These are phyloP conservation scores for Microtus richardsoni DNA, from an alignment of 2,113 vertebrate genomes.

Conservation along the genomic window DNA sequence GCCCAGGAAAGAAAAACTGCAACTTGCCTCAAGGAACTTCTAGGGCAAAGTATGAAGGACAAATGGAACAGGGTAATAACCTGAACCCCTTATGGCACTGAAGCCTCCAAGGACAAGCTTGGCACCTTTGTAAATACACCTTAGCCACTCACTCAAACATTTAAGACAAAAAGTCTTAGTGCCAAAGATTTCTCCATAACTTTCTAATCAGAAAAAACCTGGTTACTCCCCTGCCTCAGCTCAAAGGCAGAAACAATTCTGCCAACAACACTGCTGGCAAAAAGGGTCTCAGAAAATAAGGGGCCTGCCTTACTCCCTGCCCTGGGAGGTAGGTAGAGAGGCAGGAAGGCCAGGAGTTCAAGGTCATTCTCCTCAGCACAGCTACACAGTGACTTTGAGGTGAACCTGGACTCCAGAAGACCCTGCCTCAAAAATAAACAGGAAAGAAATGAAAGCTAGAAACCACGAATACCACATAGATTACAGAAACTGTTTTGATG, in stretches of 20 bases:
- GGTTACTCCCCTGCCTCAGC: not conserved
- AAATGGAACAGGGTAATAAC: conserved; percentile 29
- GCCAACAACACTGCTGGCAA: not conserved
- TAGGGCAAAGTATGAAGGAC: conserved; percentile 32
- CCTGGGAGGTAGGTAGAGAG: not conserved
- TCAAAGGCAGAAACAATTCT: conserved; percentile 27
- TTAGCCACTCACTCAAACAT: conserved; percentile 36
- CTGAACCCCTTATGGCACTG: conserved; percentile 4
- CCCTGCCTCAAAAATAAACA: not conserved
- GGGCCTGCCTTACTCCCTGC: not conserved
- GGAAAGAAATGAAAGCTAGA: not conserved
- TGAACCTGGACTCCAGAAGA: not conserved
- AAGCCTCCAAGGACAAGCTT: conserved; percentile 11
- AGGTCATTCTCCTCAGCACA: not conserved
- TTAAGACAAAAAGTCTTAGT: conserved; percentile 30
- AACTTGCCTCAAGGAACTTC: conserved; percentile 28
- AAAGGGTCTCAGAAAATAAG: not conserved
- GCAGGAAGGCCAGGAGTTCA: not conserved
- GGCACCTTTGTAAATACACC: conserved; percentile 8
- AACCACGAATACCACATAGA: no score
- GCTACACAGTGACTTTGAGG: not conserved
- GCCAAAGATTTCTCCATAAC: conserved; percentile 12
- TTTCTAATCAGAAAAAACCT: conserved; percentile 54
- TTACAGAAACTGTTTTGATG: not conserved
- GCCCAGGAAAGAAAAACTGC: not conserved